Base-by-base conservation (phyloP, 2,888 invertebrate genomes). In the Polylopha cassiicola region DNA sequence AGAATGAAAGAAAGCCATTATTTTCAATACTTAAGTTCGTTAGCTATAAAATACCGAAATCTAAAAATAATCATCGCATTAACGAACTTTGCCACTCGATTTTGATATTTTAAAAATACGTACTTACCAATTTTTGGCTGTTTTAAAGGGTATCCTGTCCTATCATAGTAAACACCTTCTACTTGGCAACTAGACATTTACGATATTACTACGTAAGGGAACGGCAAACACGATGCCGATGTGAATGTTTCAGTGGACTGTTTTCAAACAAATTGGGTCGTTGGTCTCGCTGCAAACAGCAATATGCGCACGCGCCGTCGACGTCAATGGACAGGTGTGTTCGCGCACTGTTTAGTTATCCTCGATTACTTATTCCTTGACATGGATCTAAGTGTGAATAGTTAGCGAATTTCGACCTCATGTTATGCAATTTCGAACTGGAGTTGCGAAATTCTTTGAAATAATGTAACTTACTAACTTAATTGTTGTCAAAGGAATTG, bases 331-430 rank as follows among this genome's bases (percentile, higher is more conserved):
- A 48, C 60, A 67, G 53, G 61, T 59, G 63, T 57, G 59, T 42
- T 44, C 42, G 44, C 45, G 46, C 23, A 50, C 31, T 72, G 57
- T 71, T 70, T 69, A 56, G 43, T 58, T 72, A 66, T 65, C 65
- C 72, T 72, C 69, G 56, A 58, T 71, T 55, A 61, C 58, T 52
- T 58, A 60, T 52, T 62, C 72, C 71, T 72, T 73, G 73, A 71
- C 73, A 67, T 64, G 44, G 58, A 62, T 67, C 47, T 50, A 53
- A 36, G 44, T 50, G 51, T 32, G 34, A 55, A 58, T 56, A 43
- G 46, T 36, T 37, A 26, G 44, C 44, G 32, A 44, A 44, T 41
- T 44, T 32, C 18, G 37, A 26, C 27, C 31, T 42, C 21, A 29
- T 3, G 6, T 37, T 37, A 31, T 29, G 42, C 28, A 42, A 42